A percentile compares a stretch with the other conserved stretches of the same genome.
These are phyloP conservation scores for Hoplodrina blanda DNA, from an alignment of 2,888 invertebrate genomes.

Conservation along the genomic window DNA sequence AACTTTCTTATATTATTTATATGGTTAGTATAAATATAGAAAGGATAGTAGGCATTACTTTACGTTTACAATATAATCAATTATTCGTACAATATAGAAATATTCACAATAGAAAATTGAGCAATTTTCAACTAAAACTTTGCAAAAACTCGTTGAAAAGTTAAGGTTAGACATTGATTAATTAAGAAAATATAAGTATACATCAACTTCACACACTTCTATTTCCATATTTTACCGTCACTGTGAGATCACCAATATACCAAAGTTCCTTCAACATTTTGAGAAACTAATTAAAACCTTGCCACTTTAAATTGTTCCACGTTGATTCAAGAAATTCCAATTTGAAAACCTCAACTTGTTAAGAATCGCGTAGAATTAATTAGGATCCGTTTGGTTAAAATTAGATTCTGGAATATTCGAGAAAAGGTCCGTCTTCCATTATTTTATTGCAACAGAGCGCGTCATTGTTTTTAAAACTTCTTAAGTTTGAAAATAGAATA, in stretches of 20 bases:
- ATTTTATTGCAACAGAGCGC: constrained; percentile 9
- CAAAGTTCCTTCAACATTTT: constrained; percentile 49
- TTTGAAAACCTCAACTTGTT: constrained; percentile 59
- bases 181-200: constrained; percentile 14
- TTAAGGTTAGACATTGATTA: constrained; percentile 17
- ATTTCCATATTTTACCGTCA: constrained; percentile 23
- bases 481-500: no score
- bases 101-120: not conserved
- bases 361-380: constrained; percentile 56
- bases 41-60: no score
- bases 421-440: constrained; percentile 5
- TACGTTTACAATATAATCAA: no score
- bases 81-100: no score
- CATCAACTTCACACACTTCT: constrained; percentile 3
- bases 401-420: constrained; percentile 38
- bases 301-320: constrained; percentile 56
- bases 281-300: constrained; percentile 53
- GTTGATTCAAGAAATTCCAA: constrained; percentile 56
- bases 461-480: no score
- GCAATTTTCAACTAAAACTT: not conserved
- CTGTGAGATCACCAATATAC: constrained; percentile 26
- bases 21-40: no score
- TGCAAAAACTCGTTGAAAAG: not conserved
- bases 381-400: constrained; percentile 49
- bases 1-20: no score